Evolutionary conservation across 2,888 invertebrate species (phyloP).

Genomic region (Ctena decussata): DNA sequence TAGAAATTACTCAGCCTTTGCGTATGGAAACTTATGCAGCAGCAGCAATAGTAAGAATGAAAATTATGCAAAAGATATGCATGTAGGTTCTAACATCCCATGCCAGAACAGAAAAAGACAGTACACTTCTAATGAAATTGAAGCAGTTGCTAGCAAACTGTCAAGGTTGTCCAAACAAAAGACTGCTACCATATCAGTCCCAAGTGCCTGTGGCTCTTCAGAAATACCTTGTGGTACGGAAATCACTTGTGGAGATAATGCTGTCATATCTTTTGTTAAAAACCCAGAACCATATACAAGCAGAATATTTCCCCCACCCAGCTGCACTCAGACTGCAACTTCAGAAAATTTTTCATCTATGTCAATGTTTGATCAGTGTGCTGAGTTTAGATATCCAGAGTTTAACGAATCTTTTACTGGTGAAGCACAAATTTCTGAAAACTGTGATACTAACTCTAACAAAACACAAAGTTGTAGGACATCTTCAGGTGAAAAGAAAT

Average conservation of each 20-base stretch:
- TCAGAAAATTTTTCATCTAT: too few relatives aligned
- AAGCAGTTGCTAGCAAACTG: slow-evolving; percentile 5
- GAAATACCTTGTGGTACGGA: background rate
- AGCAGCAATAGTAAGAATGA: too few relatives aligned
- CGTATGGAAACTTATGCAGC: too few relatives aligned
- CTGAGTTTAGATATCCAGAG: too few relatives aligned
- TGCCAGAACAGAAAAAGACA: background rate
- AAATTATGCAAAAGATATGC: too few relatives aligned
- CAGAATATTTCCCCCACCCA: background rate
- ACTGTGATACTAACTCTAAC: too few relatives aligned
- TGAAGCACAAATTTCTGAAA: too few relatives aligned
- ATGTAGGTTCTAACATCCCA: background rate
- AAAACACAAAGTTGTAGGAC: too few relatives aligned
- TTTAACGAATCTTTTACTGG: too few relatives aligned
- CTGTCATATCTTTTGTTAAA: background rate
- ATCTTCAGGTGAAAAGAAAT: too few relatives aligned
- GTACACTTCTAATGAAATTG: background rate
- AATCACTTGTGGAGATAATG: background rate
- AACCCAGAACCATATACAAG: background rate
- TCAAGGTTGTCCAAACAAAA: slow-evolving; percentile 16
- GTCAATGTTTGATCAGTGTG: too few relatives aligned
- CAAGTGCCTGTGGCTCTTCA: background rate
- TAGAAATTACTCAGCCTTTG: too few relatives aligned
- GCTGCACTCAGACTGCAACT: background rate
- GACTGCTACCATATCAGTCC: slow-evolving; percentile 2